Base-by-base conservation (phyloP, 2,888 invertebrate species). In the Noctua fimbriata region DNA sequence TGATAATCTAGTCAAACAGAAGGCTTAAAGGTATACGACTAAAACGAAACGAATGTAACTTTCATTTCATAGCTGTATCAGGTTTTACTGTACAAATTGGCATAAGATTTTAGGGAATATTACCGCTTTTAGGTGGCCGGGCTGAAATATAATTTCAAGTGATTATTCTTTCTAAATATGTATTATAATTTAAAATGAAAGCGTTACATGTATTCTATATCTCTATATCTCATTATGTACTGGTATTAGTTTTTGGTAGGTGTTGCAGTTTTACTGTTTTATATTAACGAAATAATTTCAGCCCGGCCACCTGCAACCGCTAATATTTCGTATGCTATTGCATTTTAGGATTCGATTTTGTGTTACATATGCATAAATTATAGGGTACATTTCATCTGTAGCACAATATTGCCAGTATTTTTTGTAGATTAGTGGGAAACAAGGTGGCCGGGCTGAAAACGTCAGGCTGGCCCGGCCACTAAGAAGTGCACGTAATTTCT, bases 251-350 rank as follows among this genome's bases (percentile, higher is more conserved):
- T 71, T 71, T 73, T 73, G 63, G 63, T 73, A 73, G 73, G 73
- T 72, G 72, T 72, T 71, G 71, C 71, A 71, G 71, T 71, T 71
- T 71, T 55, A 55, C 55, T 55, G 55, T 55, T 55, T 73, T 73
- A 73, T 73, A 73, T 1, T 73, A 73, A 73, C 73, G 73, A 73
- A 73, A 76, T 76, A 76, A 77, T 77, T 77, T 77, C 76, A 77
- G 76, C 76, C 76, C 76, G 76, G 76, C 76, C 76, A 71, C 76
- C 76, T 77, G 71, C 76, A 77, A 77, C 71, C 76, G 76, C 71
- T 77, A 77, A 77, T 76, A 76, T 76, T 71, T 76, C 76, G 70
- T 76, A 70, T 70, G 70, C 76, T 65, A 70, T 76, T 70, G 77
- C 72, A 77, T 71, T 76, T 71, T 71, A 71, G 76, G 70, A 76